Conservation (phyloP, 2,113 vertebrate species). For the rabbit (Oryctolagus cuniculus) region DNA sequence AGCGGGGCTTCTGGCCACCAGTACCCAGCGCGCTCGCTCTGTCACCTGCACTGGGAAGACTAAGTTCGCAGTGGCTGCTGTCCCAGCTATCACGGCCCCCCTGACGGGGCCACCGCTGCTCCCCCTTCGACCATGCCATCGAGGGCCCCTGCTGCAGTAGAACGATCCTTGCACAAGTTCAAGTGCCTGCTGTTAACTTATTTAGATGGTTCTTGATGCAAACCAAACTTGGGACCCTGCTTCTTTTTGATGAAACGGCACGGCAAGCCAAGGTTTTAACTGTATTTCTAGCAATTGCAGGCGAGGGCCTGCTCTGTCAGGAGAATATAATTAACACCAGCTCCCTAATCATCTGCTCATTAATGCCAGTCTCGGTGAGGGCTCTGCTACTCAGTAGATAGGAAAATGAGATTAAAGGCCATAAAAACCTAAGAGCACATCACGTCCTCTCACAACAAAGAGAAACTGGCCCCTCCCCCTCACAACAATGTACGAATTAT, state of each 20-base stretch:
- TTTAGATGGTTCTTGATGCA: conserved; percentile 80
- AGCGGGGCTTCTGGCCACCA: not conserved
- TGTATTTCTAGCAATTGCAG: conserved; percentile 85
- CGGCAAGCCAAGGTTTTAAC: conserved; percentile 85
- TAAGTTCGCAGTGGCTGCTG: not conserved
- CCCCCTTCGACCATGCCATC: not conserved
- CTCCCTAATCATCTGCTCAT: conserved; percentile 87
- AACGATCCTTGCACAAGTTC: conserved; percentile 58
- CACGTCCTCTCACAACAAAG: conserved; percentile 87
- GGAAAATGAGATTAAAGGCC: too few relatives aligned
- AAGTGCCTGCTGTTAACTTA: conserved; percentile 84
- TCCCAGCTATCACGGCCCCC: not conserved
- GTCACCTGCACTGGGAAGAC: not conserved
- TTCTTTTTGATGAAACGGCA: conserved; percentile 86
- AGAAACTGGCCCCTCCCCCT: conserved; percentile 66
- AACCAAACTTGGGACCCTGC: conserved; percentile 82
- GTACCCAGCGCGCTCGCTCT: not conserved
- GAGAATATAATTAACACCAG: conserved; percentile 87
- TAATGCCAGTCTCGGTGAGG: conserved; percentile 86
- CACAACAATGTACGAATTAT: conserved; percentile 83
- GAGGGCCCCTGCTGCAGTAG: not conserved
- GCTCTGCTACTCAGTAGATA: conserved; percentile 82
- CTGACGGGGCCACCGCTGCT: too few relatives aligned
- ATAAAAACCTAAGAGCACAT: conserved; percentile 84
- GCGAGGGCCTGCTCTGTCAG: conserved; percentile 85